A percentile compares a stretch with the other conserved stretches of the same genome.
Conservation (phyloP, 2,888 invertebrate species). For the Drosophila borborema region DNA sequence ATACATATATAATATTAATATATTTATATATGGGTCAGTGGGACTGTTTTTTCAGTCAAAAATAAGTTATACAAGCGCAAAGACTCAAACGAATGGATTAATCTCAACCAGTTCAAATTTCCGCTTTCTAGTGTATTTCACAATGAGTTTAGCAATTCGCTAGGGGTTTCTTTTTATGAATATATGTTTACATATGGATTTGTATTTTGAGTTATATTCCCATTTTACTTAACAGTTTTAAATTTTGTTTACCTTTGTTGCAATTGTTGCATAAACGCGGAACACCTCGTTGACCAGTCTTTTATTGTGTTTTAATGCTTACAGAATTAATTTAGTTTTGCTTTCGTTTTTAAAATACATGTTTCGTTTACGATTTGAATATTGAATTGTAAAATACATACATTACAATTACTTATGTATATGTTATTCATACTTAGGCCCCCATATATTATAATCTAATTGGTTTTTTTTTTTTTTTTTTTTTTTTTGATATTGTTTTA, state of each 20-base stretch:
- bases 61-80: slow-evolving; percentile 37
- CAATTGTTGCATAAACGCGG: slow-evolving; percentile 84
- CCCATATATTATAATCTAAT: slow-evolving; percentile 47
- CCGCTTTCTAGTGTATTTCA: not conserved
- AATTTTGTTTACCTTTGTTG: slow-evolving; percentile 63
- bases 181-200: slow-evolving; percentile 27
- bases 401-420: slow-evolving; percentile 28
- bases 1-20: not conserved
- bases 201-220: slow-evolving; percentile 46
- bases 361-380: slow-evolving; percentile 39
- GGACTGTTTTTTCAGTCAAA: slow-evolving; percentile 30
- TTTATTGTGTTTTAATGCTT: slow-evolving; percentile 82
- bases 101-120: slow-evolving; percentile 27
- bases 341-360: slow-evolving; percentile 61
- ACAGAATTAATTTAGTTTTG: slow-evolving; percentile 55
- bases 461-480: slow-evolving; percentile 13
- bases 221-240: slow-evolving; percentile 49
- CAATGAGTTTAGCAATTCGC: slow-evolving; percentile 24
- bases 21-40: slow-evolving; percentile 12
- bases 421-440: slow-evolving; percentile 39
- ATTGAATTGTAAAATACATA: slow-evolving; percentile 65
- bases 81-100: slow-evolving; percentile 23
- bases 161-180: slow-evolving; percentile 14
- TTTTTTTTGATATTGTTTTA: slow-evolving; percentile 22
- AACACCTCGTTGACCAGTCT: slow-evolving; percentile 86